These are phyloP conservation scores for Todiramphus saurophagus DNA, from an alignment of 2,113 vertebrate genomes.

Conservation along the genomic window DNA sequence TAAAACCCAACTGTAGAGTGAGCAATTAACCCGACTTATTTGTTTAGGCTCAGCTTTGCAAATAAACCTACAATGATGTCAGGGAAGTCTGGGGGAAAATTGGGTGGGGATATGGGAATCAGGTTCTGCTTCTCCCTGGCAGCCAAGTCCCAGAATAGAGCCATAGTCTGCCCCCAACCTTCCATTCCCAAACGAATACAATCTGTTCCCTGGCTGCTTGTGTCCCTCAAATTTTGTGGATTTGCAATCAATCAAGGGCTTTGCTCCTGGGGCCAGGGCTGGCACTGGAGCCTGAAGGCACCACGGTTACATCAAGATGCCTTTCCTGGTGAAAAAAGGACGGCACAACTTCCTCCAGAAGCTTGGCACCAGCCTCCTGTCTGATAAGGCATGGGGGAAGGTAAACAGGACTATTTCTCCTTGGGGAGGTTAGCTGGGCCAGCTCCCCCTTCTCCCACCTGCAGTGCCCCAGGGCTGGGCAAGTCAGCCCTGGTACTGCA, in stretches of 20 bases:
- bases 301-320: accelerated
- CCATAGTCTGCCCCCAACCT: not conserved
- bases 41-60: not conserved
- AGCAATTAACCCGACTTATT: not conserved
- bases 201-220: not conserved
- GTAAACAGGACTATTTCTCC: not conserved
- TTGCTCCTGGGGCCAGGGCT: not conserved
- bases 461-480: accelerated
- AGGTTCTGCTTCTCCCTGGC: accelerated
- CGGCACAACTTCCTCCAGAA: accelerated
- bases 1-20: not conserved
- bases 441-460: not conserved
- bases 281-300: not conserved
- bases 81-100: not conserved
- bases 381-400: not conserved
- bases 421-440: not conserved
- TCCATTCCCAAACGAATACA: not conserved
- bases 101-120: accelerated
- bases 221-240: not conserved
- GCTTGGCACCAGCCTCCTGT: not conserved
- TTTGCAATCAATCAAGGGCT: not conserved
- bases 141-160: not conserved
- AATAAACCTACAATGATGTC: not conserved
- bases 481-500: accelerated
- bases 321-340: not conserved